These are phyloP conservation scores for Pentamera pediparva DNA, from an alignment of 53 echinoderm and acorn worm species.

Conservation along the genomic window DNA sequence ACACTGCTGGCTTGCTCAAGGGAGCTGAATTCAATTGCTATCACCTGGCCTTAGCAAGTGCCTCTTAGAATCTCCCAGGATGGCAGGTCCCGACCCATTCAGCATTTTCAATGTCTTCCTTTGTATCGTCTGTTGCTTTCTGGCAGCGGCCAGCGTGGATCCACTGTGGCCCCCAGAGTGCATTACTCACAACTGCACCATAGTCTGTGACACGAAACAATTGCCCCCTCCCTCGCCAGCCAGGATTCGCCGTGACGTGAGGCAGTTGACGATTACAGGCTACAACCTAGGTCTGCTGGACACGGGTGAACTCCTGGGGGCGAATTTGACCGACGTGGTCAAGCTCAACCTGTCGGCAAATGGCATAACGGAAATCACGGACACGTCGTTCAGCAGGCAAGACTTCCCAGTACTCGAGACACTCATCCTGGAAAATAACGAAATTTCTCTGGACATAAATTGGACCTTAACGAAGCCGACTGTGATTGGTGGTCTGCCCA, in stretches of 20 bases:
- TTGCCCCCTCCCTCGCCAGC: neutral
- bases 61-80: too few relatives aligned
- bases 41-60: too few relatives aligned
- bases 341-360: slow-evolving; percentile 46
- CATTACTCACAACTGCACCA: neutral
- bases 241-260: neutral
- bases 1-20: too few relatives aligned
- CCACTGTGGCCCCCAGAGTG: neutral
- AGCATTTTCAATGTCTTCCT: neutral
- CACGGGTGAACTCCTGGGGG: neutral
- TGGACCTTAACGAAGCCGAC: neutral
- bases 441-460: neutral
- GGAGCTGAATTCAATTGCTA: too few relatives aligned
- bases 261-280: slow-evolving; percentile 6
- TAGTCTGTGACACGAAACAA: neutral
- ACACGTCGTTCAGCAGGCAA: slow-evolving; percentile 16
- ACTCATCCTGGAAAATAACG: slow-evolving; percentile 54
- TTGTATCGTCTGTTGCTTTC: too few relatives aligned
- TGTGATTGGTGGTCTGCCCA: slow-evolving; percentile 34
- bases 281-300: neutral
- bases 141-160: too few relatives aligned
- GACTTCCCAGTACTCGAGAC: slow-evolving; percentile 41
- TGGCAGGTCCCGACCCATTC: neutral
- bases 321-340: slow-evolving; percentile 13
- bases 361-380: slow-evolving; percentile 10